Evolutionary conservation across 2,797 vertebrate species (phyloP), one percentile per base, ranked within the genome.

Genomic region (Brachyalestes nurse): DNA sequence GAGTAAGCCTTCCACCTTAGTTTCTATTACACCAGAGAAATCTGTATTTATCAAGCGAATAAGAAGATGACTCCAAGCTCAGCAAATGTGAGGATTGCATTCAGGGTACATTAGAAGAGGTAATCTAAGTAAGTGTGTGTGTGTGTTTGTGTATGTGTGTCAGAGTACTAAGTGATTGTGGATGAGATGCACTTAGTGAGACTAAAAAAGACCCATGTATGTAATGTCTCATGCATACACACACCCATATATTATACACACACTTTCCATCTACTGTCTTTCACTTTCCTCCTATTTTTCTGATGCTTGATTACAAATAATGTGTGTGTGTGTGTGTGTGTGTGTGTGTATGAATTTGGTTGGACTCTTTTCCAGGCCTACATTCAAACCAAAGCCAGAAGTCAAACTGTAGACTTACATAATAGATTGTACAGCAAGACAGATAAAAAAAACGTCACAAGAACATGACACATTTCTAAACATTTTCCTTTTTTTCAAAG

Each of bases 61-160:
- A 88, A 88, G 77, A 78, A 86, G 75, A 49, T 51, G 84, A 74
- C 51, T 75, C 51, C 19, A 45, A 34, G 49, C 28, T 87, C 64
- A 84, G 82, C 78, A 74, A 73, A 81, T 84, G 61, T 67, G 57
- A 78, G 75, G 79, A 81, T 78, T 84, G 80, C 53, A 40, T 62
- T 53, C 12, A 7, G 60, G 45, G 42, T 6, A 0, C 78, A 77
- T 79, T 80, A 84, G 40, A 57, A 21, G 69, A 72, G 28, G 25
- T 80, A 17, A 61, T 16, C 13, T 70, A 67, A 76, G 51, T 17
- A 17, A 40, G 2, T 19, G 0, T 21, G 6, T 47, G 25, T 34
- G 51, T 45, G 60, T 69, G 42, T 42, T n/a, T n/a, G 38, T 38
- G 19, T 47, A 23, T 14, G 10, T 67, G 45, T 53, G 14, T 42